These are phyloP conservation scores for Sarcophaga bullata DNA, from an alignment of 1,140 invertebrate species.

Conservation along the genomic window DNA sequence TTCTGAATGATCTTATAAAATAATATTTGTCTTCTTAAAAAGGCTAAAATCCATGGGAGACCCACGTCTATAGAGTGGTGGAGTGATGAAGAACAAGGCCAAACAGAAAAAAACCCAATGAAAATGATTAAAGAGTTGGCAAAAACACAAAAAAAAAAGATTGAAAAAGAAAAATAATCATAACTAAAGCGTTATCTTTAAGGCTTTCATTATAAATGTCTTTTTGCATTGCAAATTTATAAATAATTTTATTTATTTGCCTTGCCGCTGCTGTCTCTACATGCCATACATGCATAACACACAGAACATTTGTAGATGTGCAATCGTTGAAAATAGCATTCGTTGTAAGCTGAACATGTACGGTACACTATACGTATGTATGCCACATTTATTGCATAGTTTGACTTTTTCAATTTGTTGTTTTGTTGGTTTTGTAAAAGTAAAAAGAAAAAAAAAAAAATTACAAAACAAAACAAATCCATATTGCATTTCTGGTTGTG, in stretches of 20 bases:
- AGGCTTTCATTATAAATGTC: conserved; percentile 19
- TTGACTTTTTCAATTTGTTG: neutral
- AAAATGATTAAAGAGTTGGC: too few species aligned
- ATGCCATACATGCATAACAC: neutral
- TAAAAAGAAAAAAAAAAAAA: neutral
- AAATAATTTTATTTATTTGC: conserved; percentile 15
- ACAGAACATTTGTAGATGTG: neutral
- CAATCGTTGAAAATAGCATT: neutral
- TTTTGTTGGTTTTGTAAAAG: neutral
- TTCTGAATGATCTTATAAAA: too few species aligned
- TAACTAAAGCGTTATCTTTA: conserved; percentile 13
- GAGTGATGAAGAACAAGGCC: too few species aligned
- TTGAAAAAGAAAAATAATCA: neutral
- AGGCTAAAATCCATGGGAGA: neutral
- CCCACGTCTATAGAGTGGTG: too few species aligned
- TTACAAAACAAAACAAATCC: too few species aligned
- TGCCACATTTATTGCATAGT: neutral
- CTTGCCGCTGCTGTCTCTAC: too few species aligned
- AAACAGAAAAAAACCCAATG: too few species aligned
- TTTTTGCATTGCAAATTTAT: conserved; percentile 21
- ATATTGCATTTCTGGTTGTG: neutral
- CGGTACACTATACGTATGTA: too few species aligned
- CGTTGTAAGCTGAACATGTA: too few species aligned
- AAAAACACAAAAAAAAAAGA: neutral
- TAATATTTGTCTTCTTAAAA: neutral